Base-by-base conservation (phyloP, 2,888 invertebrate species). In the Hypselothyrea guttata region DNA sequence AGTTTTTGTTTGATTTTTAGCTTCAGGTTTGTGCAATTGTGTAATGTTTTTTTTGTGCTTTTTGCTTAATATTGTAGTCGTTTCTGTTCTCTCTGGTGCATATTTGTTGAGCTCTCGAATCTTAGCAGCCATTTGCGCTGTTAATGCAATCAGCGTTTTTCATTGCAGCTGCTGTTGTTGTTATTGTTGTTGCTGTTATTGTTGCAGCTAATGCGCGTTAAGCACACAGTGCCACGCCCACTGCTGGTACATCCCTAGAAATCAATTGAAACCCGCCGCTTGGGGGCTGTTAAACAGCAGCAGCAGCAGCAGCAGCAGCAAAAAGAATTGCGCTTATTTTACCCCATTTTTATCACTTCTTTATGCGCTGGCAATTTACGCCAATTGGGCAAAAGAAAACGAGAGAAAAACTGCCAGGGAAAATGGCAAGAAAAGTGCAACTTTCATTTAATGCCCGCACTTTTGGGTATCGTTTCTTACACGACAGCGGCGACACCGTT, bases 361-460 rank as follows among this genome's bases (percentile, higher is more conserved):
- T 72, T 84, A 68, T 61, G 47, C 62, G 42, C 61, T 71, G 56
- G 73, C 85, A 83, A 69, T 81, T 85, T 78, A 70, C 62, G 72
- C 56, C 75, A 83, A 78, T 83, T 83, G 83, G 51, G 53, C 35
- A 30, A 60, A 51, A 15, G 37, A 16, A 35, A 28, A 7, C 11
- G 9, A 27, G 44, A 11, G 38, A n/a, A 47, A 38, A 41, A 4
- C 2, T 22, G 33, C 31, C 30, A 68, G 22, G 27, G 16, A 34
- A 44, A 47, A 27, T 18, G 22, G 11, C 15, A 31, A 16, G 55
- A 47, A 56, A 54, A 60, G 64, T 51, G 60, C 53, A 71, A 68
- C 54, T 82, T 72, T 70, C 84, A 51, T 70, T 77, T 84, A 78
- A 78, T 78, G 65, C 74, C 78, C 74, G 67, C 82, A 78, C 78